These are phyloP conservation scores for Phycodurus eques DNA, from an alignment of 2,113 vertebrate genomes.

Conservation along the genomic window DNA sequence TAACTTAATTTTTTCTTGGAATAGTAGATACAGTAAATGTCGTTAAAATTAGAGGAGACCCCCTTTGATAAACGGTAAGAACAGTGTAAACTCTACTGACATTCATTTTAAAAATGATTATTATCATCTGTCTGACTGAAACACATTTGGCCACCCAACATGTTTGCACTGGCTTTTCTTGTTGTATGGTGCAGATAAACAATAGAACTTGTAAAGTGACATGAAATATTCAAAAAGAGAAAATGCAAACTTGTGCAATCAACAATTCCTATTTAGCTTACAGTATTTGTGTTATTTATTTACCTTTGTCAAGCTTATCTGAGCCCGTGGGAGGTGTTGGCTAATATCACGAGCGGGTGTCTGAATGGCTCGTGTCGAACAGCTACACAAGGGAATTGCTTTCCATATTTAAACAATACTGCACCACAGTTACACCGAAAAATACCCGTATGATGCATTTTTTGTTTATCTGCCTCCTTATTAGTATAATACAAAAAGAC, in stretches of 20 bases:
- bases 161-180: neutral
- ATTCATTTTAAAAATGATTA: neutral
- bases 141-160: no score
- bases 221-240: neutral
- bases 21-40: neutral
- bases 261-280: neutral
- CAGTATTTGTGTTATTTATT: neutral
- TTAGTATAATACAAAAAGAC: neutral
- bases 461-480: neutral
- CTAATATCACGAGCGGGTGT: neutral
- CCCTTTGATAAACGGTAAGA: neutral
- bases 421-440: neutral
- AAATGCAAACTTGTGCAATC: neutral
- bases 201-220: neutral
- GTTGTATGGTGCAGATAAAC: neutral
- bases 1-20: neutral
- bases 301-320: neutral
- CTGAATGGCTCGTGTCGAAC: neutral
- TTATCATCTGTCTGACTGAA: neutral
- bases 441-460: neutral
- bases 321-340: neutral
- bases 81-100: neutral
- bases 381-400: neutral
- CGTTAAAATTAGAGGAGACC: neutral
- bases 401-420: neutral